phyloP scores from a whole-genome alignment of 1,140 invertebrate genomes.

The Nymphalis io region DNA sequence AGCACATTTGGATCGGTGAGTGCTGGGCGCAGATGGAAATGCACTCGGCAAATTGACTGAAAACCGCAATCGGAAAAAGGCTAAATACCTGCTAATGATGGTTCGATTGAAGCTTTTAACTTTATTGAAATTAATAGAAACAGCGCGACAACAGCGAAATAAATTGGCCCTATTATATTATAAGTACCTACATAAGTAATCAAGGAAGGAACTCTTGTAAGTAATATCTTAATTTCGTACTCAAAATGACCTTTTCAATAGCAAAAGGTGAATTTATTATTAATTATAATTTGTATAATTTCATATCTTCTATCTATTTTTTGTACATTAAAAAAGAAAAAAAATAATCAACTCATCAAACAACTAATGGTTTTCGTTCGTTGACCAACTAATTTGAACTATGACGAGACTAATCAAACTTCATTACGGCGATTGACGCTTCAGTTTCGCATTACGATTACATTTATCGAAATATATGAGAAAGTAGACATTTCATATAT shows the following conservation, averaged over 20 bases:
- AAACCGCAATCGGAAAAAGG: slow-evolving; percentile 75
- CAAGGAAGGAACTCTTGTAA: background rate
- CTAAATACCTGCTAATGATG: slow-evolving; percentile 78
- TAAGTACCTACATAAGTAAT: background rate
- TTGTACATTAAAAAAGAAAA: no score
- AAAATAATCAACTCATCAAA: background rate
- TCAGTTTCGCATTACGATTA: slow-evolving; percentile 64
- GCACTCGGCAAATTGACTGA: slow-evolving; percentile 77
- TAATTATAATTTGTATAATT: no score
- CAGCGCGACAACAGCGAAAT: slow-evolving; percentile 33
- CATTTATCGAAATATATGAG: background rate
- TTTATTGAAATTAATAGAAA: slow-evolving; percentile 44
- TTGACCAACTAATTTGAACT: slow-evolving; percentile 39
- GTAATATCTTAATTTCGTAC: background rate
- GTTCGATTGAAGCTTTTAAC: slow-evolving; percentile 62
- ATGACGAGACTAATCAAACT: slow-evolving; percentile 59
- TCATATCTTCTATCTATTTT: no score
- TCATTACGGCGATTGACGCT: slow-evolving; percentile 65
- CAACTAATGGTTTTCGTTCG: slow-evolving; percentile 12
- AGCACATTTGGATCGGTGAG: slow-evolving; percentile 65
- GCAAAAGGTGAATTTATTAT: no score
- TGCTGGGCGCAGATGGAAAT: slow-evolving; percentile 71
- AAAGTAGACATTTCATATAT: no score
- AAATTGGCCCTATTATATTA: slow-evolving; percentile 20
- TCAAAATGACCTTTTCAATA: no score